Conservation (phyloP, 2,797 vertebrate genomes). For the Sus cebifrons region DNA sequence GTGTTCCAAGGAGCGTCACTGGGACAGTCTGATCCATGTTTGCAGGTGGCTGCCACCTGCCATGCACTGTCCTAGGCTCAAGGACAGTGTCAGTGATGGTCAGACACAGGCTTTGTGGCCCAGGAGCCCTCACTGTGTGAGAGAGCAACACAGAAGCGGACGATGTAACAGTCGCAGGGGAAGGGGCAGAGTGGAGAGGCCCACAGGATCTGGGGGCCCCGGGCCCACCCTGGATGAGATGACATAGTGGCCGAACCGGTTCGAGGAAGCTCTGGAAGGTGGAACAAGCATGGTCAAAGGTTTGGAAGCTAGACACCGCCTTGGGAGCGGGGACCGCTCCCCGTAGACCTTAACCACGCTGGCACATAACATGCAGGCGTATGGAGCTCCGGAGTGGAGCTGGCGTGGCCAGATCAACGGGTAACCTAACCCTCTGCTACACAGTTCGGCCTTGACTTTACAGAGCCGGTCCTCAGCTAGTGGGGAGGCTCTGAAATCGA, state of each 20-base stretch:
- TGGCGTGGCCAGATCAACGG: too few relatives aligned
- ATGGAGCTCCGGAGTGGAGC: fast-evolving
- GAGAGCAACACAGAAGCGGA: background rate
- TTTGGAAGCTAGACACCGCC: too few relatives aligned
- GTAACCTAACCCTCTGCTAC: fast-evolving
- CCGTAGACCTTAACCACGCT: fast-evolving
- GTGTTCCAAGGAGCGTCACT: fast-evolving
- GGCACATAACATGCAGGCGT: fast-evolving
- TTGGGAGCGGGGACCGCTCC: background rate
- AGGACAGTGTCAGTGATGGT: fast-evolving
- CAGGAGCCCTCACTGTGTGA: background rate
- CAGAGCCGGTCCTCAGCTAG: background rate
- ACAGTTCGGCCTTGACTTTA: background rate
- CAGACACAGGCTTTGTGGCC: background rate
- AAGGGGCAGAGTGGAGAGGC: background rate
- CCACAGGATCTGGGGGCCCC: fast-evolving
- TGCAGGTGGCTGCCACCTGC: fast-evolving
- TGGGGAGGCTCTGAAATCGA: fast-evolving
- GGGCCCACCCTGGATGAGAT: background rate
- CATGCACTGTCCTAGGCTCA: background rate
- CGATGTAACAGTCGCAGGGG: fast-evolving
- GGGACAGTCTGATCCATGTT: background rate
- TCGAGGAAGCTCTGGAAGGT: background rate
- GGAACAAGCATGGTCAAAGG: background rate
- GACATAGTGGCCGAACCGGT: background rate